Conservation (phyloP, 2,797 vertebrate species). For the Somateria mollissima region DNA sequence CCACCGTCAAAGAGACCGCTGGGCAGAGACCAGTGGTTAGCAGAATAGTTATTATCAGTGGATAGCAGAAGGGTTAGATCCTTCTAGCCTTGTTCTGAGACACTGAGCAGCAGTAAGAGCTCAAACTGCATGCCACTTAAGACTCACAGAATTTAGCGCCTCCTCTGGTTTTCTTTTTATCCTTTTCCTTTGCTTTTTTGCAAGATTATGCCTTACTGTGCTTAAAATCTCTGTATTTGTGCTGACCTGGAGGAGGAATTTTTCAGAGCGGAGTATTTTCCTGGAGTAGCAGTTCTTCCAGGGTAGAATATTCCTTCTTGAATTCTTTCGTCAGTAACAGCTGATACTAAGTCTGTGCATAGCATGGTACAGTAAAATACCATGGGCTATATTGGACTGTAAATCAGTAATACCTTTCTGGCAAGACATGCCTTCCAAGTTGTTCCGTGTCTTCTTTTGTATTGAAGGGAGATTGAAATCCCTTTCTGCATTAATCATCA, state of each 20-base stretch:
- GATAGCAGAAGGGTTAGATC: not conserved
- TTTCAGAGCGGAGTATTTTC: not conserved
- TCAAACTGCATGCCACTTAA: not conserved
- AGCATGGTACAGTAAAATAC: not conserved
- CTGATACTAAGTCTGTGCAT: not conserved
- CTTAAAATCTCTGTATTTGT: not conserved
- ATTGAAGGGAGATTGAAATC: not conserved
- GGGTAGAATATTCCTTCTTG: not conserved
- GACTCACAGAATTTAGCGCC: rapidly evolving
- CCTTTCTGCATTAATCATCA: not conserved
- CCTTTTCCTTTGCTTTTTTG: not conserved
- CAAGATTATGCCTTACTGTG: not conserved
- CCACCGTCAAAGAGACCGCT: not conserved
- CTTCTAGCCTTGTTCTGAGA: not conserved
- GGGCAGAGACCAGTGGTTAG: not conserved
- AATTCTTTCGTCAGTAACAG: not conserved
- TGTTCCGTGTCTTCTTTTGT: not conserved
- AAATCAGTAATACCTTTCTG: not conserved
- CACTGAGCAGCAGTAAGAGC: not conserved
- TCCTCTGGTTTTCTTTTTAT: not conserved
- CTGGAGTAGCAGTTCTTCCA: not conserved
- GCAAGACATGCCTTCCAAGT: not conserved
- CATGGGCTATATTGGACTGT: not conserved
- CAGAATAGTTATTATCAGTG: not conserved
- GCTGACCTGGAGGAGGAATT: not conserved